phyloP scores from a whole-genome alignment of 2,113 vertebrate genomes.

The Mustelus asterias region DNA sequence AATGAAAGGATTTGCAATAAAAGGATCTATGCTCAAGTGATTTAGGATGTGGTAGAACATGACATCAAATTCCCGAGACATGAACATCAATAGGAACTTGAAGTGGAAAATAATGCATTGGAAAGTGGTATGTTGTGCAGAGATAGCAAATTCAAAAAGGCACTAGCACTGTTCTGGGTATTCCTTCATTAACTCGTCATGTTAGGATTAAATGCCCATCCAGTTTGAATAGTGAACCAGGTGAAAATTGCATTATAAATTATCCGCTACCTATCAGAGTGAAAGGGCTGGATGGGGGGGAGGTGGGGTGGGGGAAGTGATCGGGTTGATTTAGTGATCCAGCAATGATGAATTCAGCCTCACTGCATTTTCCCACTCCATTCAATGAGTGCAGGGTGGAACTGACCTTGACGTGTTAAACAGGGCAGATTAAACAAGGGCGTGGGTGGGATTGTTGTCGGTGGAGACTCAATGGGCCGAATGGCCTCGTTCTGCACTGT shows the following conservation, averaged over 20 bases:
- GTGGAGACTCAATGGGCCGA: too few species aligned
- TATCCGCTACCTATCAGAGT: too few species aligned
- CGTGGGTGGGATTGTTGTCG: too few species aligned
- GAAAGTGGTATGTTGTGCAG: too few species aligned
- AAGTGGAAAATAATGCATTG: neutral
- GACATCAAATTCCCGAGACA: neutral
- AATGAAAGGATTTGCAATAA: conserved; percentile 11
- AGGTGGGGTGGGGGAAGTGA: neutral
- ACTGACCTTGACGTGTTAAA: neutral
- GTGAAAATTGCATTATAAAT: neutral
- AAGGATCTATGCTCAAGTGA: neutral
- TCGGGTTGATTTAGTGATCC: neutral
- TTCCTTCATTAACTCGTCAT: neutral
- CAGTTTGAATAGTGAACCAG: neutral
- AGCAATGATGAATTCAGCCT: neutral
- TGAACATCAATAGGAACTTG: neutral
- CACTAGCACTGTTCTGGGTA: neutral
- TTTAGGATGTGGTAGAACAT: neutral
- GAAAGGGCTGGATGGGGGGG: neutral
- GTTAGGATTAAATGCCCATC: neutral
- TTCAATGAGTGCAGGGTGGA: neutral
- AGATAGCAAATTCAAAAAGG: neutral
- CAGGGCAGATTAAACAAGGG: neutral
- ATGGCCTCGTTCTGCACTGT: too few species aligned
- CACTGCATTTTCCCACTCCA: neutral